A percentile compares a stretch with the other conserved stretches of the same genome.
phyloP scores from a whole-genome alignment of 2,888 invertebrate genomes.

The Phyllotreta striolata region DNA sequence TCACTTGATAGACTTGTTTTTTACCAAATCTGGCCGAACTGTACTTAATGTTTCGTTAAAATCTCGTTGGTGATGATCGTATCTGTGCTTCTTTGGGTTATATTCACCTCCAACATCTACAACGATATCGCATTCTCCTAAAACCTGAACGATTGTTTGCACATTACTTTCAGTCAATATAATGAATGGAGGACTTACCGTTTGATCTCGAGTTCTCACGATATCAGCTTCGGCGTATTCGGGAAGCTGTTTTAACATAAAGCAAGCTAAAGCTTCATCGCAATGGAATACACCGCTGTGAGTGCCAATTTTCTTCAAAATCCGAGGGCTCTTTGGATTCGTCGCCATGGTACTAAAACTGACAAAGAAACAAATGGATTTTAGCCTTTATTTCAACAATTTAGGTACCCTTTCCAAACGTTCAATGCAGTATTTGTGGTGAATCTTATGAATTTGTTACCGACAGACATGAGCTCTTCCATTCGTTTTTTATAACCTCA shows the following conservation, averaged over 20 bases:
- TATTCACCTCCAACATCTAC: conserved; percentile 94
- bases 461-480: conserved; percentile 34
- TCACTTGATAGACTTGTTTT: conserved; percentile 69
- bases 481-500: conserved; percentile 37
- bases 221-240: conserved; percentile 83
- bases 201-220: conserved; percentile 70
- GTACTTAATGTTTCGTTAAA: conserved; percentile 75
- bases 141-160: conserved; percentile 55
- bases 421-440: conserved; percentile 25
- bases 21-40: conserved; percentile 68
- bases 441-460: conserved; percentile 31
- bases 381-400: conserved; percentile 42
- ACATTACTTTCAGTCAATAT: conserved; percentile 14
- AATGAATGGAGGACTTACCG: conserved; percentile 54
- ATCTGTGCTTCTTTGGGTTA: conserved; percentile 77
- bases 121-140: conserved; percentile 89
- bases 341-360: conserved; percentile 58
- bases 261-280: conserved; percentile 95
- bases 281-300: conserved; percentile 90
- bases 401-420: conserved; percentile 44
- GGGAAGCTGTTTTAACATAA: conserved; percentile 83
- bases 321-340: conserved; percentile 51
- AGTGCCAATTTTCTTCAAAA: conserved; percentile 70
- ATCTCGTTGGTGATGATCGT: conserved; percentile 93
- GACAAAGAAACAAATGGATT: conserved; percentile 30